phyloP scores from a whole-genome alignment of 2,797 vertebrate genomes.

The Forpus xanthops region DNA sequence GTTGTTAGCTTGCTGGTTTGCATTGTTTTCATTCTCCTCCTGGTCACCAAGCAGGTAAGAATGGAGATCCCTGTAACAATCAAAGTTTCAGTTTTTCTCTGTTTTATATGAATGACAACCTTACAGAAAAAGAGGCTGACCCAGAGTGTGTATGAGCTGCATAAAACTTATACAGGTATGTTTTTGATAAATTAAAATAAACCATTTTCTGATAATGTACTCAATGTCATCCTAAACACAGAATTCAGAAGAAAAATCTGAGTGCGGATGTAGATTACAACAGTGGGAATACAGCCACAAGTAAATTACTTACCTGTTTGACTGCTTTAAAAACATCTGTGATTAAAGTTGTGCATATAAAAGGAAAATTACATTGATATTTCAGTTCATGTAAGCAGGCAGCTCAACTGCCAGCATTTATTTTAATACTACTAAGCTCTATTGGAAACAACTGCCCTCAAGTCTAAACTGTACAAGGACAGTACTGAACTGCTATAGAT shows the following conservation, averaged over 20 bases:
- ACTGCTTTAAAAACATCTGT: not conserved
- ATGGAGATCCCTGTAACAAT: conserved; percentile 89
- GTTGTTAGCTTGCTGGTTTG: conserved; percentile 90
- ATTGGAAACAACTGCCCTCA: not conserved
- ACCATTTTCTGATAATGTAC: not conserved
- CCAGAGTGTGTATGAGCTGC: not conserved
- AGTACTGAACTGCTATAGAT: accelerated
- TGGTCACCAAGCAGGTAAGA: conserved; percentile 98
- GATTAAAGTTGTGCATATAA: not conserved
- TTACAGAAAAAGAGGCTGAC: not conserved
- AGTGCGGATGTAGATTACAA: not conserved
- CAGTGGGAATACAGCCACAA: not conserved
- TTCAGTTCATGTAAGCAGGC: not conserved
- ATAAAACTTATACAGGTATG: not conserved
- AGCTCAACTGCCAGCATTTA: not conserved
- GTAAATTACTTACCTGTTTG: not conserved
- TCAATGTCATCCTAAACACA: not conserved
- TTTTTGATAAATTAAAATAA: not conserved
- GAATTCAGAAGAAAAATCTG: not conserved
- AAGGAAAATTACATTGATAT: not conserved
- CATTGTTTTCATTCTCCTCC: conserved; percentile 91
- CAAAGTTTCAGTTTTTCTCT: not conserved
- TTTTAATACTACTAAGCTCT: not conserved
- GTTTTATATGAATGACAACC: not conserved
- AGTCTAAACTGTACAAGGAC: not conserved